Evolutionary conservation across 2,113 vertebrate genomes (phyloP).

Genomic region (Microcebus griseorufus): DNA sequence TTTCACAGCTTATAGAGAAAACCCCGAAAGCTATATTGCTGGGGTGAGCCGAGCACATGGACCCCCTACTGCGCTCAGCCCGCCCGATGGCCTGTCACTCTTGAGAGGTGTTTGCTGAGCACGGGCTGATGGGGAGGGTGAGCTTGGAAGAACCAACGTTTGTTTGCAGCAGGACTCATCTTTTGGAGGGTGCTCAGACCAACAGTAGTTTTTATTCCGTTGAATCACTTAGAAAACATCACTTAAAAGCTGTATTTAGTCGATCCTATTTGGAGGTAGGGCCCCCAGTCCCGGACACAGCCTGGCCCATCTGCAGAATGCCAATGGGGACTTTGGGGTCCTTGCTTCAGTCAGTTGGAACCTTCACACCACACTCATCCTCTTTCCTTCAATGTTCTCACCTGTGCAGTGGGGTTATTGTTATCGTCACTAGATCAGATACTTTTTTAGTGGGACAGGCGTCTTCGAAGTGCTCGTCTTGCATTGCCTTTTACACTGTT

Average conservation of each 20-base stretch:
- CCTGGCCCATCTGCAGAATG: neutral
- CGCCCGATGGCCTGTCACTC: neutral
- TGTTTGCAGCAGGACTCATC: neutral
- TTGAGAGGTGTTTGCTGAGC: neutral
- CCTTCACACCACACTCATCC: neutral
- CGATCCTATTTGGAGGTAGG: neutral
- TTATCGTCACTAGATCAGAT: neutral
- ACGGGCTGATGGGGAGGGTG: neutral
- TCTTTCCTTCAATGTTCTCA: neutral
- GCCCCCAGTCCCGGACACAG: neutral
- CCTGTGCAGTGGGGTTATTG: neutral
- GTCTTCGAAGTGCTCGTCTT: neutral
- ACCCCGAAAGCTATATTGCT: neutral
- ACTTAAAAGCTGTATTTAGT: neutral
- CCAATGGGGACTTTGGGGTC: neutral
- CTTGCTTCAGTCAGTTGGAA: neutral
- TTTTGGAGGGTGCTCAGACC: neutral
- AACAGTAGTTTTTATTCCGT: constrained; percentile 8
- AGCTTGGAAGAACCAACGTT: neutral
- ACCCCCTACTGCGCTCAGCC: neutral
- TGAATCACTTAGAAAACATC: neutral
- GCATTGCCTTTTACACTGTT: neutral
- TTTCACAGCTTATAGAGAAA: neutral
- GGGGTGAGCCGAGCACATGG: neutral
- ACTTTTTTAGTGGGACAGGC: neutral